These are phyloP conservation scores for Crocallis elinguaria DNA, from an alignment of 2,888 invertebrate genomes.

Conservation along the genomic window DNA sequence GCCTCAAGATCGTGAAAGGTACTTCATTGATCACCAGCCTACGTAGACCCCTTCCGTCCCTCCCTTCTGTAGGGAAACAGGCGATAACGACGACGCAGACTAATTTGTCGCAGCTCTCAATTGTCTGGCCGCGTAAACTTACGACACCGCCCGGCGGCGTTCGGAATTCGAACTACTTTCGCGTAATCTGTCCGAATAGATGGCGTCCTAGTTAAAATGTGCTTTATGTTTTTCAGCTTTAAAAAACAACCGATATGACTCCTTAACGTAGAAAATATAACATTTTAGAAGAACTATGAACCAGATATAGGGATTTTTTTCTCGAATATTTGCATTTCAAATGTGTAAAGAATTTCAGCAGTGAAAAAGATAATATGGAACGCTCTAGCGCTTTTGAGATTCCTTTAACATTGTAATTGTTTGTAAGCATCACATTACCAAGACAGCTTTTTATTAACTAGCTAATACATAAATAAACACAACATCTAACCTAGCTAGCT, in stretches of 20 bases:
- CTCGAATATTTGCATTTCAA: too few relatives aligned
- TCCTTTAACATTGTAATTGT: too few relatives aligned
- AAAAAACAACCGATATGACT: background rate
- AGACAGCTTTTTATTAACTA: too few relatives aligned
- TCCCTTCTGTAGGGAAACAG: constrained; percentile 37
- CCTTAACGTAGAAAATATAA: background rate
- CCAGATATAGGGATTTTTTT: too few relatives aligned
- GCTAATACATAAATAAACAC: too few relatives aligned
- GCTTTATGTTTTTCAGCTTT: constrained; percentile 16
- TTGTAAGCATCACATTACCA: too few relatives aligned
- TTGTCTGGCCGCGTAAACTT: constrained; percentile 65
- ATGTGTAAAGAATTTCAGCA: too few relatives aligned
- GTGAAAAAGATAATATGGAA: too few relatives aligned
- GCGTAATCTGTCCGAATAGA: constrained; percentile 77
- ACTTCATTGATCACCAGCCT: constrained; percentile 67
- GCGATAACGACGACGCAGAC: constrained; percentile 40
- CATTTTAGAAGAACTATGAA: background rate
- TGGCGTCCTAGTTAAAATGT: constrained; percentile 65
- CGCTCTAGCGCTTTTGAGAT: too few relatives aligned
- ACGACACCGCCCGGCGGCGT: constrained; percentile 70
- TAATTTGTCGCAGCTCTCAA: constrained; percentile 62
- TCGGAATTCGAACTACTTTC: constrained; percentile 83
- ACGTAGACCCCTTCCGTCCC: constrained; percentile 59
- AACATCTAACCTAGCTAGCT: too few relatives aligned
- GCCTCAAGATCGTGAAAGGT: constrained; percentile 82